phyloP scores from a whole-genome alignment of 2,113 vertebrate species.

The Epinephelus moara region DNA sequence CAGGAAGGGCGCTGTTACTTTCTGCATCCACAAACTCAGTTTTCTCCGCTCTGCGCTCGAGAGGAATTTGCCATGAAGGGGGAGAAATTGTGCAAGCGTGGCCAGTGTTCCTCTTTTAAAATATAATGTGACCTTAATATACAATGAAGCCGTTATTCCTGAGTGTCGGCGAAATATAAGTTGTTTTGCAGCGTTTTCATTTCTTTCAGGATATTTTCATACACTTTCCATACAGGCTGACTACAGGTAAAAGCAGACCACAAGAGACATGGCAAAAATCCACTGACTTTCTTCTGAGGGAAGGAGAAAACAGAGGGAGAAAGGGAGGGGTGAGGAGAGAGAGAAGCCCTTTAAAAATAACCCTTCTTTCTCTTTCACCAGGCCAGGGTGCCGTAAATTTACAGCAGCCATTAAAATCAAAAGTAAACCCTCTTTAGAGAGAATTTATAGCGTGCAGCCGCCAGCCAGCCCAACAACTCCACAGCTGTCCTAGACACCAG shows the following conservation, averaged over 20 bases:
- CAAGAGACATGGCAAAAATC: conserved; percentile 56
- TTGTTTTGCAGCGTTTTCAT: conserved; percentile 35
- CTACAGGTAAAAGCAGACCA: conserved; percentile 70
- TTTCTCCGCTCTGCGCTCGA: conserved; percentile 8
- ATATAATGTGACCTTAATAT: conserved; percentile 32
- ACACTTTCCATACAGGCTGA: conserved; percentile 56
- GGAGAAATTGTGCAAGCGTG: conserved; percentile 3
- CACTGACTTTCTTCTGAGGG: conserved; percentile 39
- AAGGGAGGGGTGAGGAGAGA: conserved; percentile 22
- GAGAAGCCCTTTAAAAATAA: conserved; percentile 70
- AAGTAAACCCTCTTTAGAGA: conserved; percentile 85
- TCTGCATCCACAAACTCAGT: conserved; percentile 32
- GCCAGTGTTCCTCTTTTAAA: conserved; percentile 53
- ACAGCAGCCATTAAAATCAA: conserved; percentile 83
- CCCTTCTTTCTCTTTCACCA: conserved; percentile 62
- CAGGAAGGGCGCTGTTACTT: conserved; percentile 25
- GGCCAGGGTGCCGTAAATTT: conserved; percentile 77
- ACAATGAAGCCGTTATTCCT: conserved; percentile 52
- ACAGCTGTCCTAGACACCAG: conserved; percentile 78
- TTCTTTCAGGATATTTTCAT: conserved; percentile 61
- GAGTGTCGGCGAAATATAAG: conserved; percentile 18
- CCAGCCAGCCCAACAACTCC: conserved; percentile 64
- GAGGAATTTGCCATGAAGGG: conserved; percentile 29
- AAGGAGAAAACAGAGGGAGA: conserved; percentile 32
- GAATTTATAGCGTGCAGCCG: conserved; percentile 81